Evolutionary conservation across 2,888 invertebrate genomes (phyloP), one percentile per base, ranked within the genome.

Genomic region (Emesis furor): DNA sequence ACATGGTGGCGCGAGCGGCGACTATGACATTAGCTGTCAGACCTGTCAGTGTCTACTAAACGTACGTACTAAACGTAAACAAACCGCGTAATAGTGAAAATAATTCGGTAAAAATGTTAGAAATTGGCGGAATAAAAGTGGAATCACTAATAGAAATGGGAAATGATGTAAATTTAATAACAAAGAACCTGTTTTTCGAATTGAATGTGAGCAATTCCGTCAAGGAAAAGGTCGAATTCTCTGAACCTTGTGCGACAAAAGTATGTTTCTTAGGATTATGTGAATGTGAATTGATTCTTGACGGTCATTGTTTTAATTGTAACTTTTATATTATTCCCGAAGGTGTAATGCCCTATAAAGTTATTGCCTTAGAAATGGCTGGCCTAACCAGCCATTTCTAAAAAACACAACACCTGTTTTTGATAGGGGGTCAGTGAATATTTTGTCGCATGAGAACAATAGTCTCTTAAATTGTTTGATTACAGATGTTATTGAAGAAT

Each of bases 361-460:
- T 72, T 1, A 79, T 85, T 17, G n/a, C n/a, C n/a, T 42, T 85
- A 12, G 85, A 81, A n/a, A n/a, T n/a, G n/a, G n/a, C n/a, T n/a
- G n/a, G n/a, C n/a, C n/a, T n/a, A n/a, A n/a, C 5, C 82, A 81
- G 37, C 46, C 62, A 6, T 85, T 85, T 76, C 39, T 82, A 39
- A n/a, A 32, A 32, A 74, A 76, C n/a, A 37, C 30, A 10, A 73
- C 32, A 3, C 10, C 74, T 10, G 35, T 83, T 10, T 72, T 86
- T 39, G 37, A 75, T 62, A 78, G 62, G 6, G 59, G 59, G 72
- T 71, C 5, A 14, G 72, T 62, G 14, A 46, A 46, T 78, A 65
- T 71, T 71, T 46, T 24, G 71, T 71, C 71, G 7, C 42, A 71
- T 8, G 46, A 24, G 30, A 12, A 24, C 69, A 7, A 14, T 35